phyloP scores from a whole-genome alignment of 2,797 vertebrate species.

The Distichodus sexfasciatus region DNA sequence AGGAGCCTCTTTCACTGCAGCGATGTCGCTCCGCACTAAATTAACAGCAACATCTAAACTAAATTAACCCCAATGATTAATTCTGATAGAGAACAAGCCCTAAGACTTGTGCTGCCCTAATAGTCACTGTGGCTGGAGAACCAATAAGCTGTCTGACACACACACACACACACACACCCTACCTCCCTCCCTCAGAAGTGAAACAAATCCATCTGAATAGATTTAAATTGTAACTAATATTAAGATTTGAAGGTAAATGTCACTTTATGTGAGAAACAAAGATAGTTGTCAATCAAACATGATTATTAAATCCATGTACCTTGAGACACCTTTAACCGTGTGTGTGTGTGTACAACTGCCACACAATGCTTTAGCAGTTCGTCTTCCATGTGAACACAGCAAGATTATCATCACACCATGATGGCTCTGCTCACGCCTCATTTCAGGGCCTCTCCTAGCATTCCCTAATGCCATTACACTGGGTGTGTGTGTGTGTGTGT shows the following conservation, averaged over 20 bases:
- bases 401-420: slow-evolving; percentile 55
- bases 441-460: slow-evolving; percentile 59
- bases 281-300: no score
- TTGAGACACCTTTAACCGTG: no score
- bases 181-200: no score
- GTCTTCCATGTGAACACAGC: slow-evolving; percentile 30
- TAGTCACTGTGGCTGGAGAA: slow-evolving; percentile 80
- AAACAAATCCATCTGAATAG: no score
- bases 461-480: slow-evolving; percentile 54
- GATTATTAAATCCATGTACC: no score
- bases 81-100: slow-evolving; percentile 83
- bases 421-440: slow-evolving; percentile 55
- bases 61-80: slow-evolving; percentile 94
- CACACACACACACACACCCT: slow-evolving; percentile 25
- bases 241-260: no score
- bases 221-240: no score
- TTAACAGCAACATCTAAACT: slow-evolving; percentile 93
- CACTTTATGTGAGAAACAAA: background rate
- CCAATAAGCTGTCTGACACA: slow-evolving; percentile 74
- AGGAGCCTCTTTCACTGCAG: slow-evolving; percentile 81
- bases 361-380: slow-evolving; percentile 28
- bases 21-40: slow-evolving; percentile 85
- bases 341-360: background rate
- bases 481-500: slow-evolving; percentile 12
- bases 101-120: slow-evolving; percentile 84